Percentiles rank a stretch among this genome's conserved stretches.
These are phyloP conservation scores for Agrotis exclamationis DNA, from an alignment of 2,888 invertebrate genomes.

Conservation along the genomic window DNA sequence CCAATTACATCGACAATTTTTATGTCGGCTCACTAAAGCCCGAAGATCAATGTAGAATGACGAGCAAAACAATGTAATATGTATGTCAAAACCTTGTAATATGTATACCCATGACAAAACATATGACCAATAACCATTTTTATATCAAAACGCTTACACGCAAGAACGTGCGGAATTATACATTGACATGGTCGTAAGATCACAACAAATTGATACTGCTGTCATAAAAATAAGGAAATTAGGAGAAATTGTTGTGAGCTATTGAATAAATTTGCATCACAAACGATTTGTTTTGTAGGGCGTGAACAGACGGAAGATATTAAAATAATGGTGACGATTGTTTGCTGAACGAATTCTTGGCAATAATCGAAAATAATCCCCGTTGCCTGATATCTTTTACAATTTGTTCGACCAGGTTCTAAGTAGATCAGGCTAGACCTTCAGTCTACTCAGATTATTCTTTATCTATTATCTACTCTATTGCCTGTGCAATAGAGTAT, in stretches of 20 bases:
- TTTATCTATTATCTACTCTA: no score
- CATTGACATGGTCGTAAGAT: slow-evolving; percentile 23
- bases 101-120: no score
- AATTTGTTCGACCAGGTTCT: no score
- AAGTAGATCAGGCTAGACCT: no score
- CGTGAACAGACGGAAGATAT: slow-evolving; percentile 1
- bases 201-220: slow-evolving; percentile 56
- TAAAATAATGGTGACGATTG: neutral
- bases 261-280: slow-evolving; percentile 67
- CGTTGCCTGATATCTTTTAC: no score
- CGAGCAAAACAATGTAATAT: no score
- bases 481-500: no score
- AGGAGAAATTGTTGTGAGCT: slow-evolving; percentile 48
- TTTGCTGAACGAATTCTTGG: neutral
- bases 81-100: no score
- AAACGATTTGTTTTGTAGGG: slow-evolving; percentile 10
- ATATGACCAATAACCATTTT: slow-evolving; percentile 27
- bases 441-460: no score
- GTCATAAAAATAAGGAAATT: slow-evolving; percentile 58
- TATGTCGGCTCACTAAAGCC: neutral
- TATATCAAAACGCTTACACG: slow-evolving; percentile 19
- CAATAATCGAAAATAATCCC: no score
- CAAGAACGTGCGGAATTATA: slow-evolving; percentile 15
- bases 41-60: neutral
- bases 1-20: neutral